A percentile compares a stretch with the other conserved stretches of the same genome.
These are phyloP conservation scores for Artibeus jamaicensis DNA, from an alignment of 2,797 vertebrate species.

Conservation along the genomic window DNA sequence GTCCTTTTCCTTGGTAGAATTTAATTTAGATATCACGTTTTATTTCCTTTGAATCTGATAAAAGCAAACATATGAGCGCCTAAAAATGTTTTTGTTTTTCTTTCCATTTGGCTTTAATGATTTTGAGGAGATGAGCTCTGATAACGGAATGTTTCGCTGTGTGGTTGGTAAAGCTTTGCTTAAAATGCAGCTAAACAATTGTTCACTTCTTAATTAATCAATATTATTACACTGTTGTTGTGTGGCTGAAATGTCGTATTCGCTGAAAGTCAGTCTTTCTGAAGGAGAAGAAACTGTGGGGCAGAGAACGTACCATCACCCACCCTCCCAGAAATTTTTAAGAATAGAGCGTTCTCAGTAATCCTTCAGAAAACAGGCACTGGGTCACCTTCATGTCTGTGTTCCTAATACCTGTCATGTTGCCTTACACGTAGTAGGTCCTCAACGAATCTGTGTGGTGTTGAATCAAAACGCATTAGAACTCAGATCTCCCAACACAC, in stretches of 20 bases:
- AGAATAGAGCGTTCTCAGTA: background rate
- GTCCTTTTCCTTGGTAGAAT: background rate
- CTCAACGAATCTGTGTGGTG: background rate
- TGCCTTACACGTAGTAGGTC: background rate
- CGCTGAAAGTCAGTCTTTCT: background rate
- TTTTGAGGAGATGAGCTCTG: slow-evolving; percentile 28
- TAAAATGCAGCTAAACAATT: background rate
- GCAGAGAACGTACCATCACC: too few species aligned
- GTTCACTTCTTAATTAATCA: slow-evolving; percentile 25
- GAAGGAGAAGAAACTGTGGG: background rate
- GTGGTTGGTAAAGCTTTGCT: background rate
- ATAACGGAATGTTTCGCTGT: slow-evolving; percentile 9
- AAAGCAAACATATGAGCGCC: background rate
- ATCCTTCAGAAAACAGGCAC: background rate
- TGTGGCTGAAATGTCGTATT: background rate
- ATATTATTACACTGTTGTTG: background rate
- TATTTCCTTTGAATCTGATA: background rate
- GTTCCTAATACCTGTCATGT: background rate
- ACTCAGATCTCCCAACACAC: background rate
- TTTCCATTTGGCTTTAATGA: slow-evolving; percentile 16
- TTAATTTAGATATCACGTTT: background rate
- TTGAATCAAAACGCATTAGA: background rate
- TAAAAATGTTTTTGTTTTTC: slow-evolving; percentile 1
- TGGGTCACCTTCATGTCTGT: background rate
- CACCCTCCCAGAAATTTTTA: background rate